Conservation (phyloP, 1,140 invertebrate genomes). For the Carposina sasakii region DNA sequence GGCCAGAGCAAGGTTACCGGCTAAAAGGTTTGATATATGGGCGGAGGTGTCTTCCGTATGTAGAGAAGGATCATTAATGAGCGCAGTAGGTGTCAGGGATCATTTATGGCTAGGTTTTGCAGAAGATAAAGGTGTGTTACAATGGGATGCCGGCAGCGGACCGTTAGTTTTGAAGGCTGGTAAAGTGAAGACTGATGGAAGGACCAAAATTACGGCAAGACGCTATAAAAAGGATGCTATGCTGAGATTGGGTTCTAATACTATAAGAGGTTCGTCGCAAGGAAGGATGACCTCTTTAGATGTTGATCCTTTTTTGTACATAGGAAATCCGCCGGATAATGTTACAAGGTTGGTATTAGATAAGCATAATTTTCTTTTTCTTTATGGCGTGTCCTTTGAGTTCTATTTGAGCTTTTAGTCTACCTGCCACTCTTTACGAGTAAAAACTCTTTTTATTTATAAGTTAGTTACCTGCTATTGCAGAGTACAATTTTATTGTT, state of each 20-base stretch:
- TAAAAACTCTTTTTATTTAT: too few relatives aligned
- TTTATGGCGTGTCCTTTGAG: too few relatives aligned
- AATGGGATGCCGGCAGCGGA: conserved; percentile 56
- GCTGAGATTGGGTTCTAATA: conserved; percentile 44
- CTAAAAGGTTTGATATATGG: conserved; percentile 63
- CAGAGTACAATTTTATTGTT: too few relatives aligned
- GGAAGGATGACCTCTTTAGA: conserved; percentile 59
- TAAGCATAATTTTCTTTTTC: conserved; percentile 10
- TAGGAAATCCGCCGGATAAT: conserved; percentile 55
- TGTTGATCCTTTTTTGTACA: conserved; percentile 52
- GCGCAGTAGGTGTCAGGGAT: conserved; percentile 54
- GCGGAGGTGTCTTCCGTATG: conserved; percentile 61
- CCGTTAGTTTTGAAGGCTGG: conserved; percentile 46
- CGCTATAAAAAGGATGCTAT: conserved; percentile 60
- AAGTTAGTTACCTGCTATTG: too few relatives aligned
- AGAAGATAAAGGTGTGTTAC: conserved; percentile 44
- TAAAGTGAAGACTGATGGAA: conserved; percentile 47
- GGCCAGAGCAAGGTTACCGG: conserved; percentile 45
- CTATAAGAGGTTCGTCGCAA: conserved; percentile 41
- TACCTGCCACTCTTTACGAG: too few relatives aligned
- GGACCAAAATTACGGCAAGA: conserved; percentile 50
- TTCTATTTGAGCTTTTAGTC: too few relatives aligned
- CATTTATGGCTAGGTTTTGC: conserved; percentile 61
- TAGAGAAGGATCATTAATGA: conserved; percentile 49
- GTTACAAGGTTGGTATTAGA: conserved; percentile 46